A percentile compares a stretch with the other conserved stretches of the same genome.
phyloP scores from a whole-genome alignment of 2,113 vertebrate species.

The Indicator indicator region DNA sequence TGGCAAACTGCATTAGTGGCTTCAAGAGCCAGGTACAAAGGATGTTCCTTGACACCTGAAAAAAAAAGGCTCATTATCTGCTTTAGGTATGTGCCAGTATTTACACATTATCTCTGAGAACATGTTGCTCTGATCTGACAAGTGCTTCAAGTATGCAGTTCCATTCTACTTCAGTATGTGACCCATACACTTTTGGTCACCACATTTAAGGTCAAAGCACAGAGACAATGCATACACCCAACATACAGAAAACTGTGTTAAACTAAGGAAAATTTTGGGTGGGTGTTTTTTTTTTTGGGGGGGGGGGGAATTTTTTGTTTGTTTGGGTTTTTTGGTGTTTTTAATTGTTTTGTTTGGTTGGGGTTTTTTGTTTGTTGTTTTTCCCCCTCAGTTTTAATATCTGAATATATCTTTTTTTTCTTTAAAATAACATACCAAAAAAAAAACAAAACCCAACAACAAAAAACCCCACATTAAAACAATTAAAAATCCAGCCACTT shows the following conservation, averaged over 20 bases:
- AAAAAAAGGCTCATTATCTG: slow-evolving; percentile 37
- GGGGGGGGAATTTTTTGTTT: not conserved
- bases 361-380: not conserved
- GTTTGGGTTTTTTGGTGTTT: too few relatives aligned
- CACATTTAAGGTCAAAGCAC: not conserved
- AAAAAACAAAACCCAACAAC: too few relatives aligned
- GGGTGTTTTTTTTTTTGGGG: not conserved
- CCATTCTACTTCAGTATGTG: not conserved
- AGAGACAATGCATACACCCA: not conserved
- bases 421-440: too few relatives aligned
- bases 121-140: not conserved
- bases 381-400: not conserved
- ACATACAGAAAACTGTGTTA: not conserved
- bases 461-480: not conserved
- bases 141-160: not conserved
- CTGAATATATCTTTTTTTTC: not conserved
- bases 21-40: not conserved
- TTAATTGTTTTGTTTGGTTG: too few relatives aligned
- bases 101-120: not conserved
- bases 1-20: not conserved
- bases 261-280: not conserved
- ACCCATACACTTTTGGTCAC: not conserved
- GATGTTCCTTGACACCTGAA: not conserved
- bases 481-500: not conserved
- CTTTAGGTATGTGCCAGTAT: slow-evolving; percentile 3